phyloP scores from a whole-genome alignment of 2,888 invertebrate genomes.

The Mythimna impura region DNA sequence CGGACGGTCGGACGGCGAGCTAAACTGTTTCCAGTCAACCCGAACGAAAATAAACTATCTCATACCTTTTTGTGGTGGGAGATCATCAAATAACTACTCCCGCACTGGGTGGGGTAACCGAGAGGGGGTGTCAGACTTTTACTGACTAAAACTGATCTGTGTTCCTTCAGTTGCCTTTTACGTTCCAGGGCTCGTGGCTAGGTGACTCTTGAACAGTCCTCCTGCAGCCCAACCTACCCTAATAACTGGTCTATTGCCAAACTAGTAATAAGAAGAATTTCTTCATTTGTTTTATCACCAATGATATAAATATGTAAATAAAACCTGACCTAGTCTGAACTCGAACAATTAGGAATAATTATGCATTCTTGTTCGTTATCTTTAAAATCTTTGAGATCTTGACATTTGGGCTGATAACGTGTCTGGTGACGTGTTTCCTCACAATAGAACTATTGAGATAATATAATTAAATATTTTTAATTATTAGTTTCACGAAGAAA shows the following conservation, averaged over 20 bases:
- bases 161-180: no score
- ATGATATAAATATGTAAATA: neutral
- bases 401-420: conserved; percentile 31
- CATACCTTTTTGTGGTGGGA: no score
- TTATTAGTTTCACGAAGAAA: neutral
- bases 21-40: no score
- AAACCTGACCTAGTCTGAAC: conserved; percentile 10
- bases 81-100: no score
- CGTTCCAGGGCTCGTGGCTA: no score
- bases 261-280: neutral
- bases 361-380: neutral
- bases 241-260: neutral
- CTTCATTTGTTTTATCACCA: neutral
- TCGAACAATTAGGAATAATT: neutral
- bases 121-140: no score
- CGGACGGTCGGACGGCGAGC: no score
- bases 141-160: no score
- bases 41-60: no score
- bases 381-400: conserved; percentile 10
- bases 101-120: no score
- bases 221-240: neutral
- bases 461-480: neutral
- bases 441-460: neutral
- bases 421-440: neutral
- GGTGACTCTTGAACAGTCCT: no score